Evolutionary conservation across 2,888 invertebrate species (phyloP).

Genomic region (Pristionchus japonicus): DNA sequence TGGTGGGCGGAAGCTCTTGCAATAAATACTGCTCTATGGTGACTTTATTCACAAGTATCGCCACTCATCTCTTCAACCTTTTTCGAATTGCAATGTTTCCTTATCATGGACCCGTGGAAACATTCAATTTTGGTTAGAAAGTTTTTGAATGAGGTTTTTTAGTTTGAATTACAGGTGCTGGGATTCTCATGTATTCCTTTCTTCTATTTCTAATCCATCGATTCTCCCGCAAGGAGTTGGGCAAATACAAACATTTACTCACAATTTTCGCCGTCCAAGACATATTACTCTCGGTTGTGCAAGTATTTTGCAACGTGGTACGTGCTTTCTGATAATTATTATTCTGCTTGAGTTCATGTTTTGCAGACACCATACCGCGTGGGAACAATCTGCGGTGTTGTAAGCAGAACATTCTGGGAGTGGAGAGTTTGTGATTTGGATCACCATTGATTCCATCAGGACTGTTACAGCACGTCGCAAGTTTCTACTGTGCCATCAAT

Average conservation of each 20-base stretch:
- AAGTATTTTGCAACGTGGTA: background rate
- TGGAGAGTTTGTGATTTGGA: background rate
- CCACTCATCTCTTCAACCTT: background rate
- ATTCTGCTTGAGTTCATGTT: too few species aligned
- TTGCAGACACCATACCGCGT: background rate
- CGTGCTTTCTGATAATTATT: too few species aligned
- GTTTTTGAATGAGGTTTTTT: too few species aligned
- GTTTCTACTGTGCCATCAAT: background rate
- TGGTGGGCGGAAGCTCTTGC: background rate
- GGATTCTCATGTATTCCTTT: background rate
- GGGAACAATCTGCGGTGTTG: background rate
- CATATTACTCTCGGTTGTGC: background rate
- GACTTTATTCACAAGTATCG: too few species aligned
- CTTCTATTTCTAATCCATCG: background rate
- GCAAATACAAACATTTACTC: background rate
- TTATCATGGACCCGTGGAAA: background rate
- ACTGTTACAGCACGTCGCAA: background rate
- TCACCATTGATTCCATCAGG: background rate
- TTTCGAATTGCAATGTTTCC: too few species aligned
- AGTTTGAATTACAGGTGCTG: background rate
- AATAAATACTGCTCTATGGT: background rate
- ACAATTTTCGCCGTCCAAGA: background rate
- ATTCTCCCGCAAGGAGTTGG: background rate
- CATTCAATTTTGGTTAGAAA: background rate
- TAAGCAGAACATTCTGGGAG: background rate